phyloP scores from a whole-genome alignment of 2,113 vertebrate genomes.

The Theristicus caerulescens region DNA sequence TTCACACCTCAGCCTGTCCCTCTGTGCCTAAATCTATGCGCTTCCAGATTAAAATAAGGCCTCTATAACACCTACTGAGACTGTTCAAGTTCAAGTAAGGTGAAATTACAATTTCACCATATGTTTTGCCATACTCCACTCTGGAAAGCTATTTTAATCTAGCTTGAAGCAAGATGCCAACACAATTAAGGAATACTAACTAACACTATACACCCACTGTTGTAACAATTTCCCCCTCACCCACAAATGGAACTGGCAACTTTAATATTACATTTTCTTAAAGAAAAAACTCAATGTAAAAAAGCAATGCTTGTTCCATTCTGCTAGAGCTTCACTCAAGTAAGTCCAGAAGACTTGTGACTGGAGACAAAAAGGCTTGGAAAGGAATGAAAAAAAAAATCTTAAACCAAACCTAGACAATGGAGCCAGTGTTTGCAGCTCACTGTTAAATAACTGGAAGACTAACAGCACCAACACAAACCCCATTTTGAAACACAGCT shows the following conservation, averaged over 20 bases:
- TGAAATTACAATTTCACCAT: slow-evolving; percentile 28
- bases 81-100: slow-evolving; percentile 27
- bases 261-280: slow-evolving; percentile 1
- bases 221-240: slow-evolving; percentile 42
- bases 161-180: slow-evolving; percentile 36
- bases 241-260: neutral
- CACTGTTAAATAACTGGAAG: slow-evolving; percentile 14
- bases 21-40: neutral
- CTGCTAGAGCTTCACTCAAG: neutral
- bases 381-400: neutral
- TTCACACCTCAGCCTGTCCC: slow-evolving; percentile 4
- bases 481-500: neutral
- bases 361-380: neutral
- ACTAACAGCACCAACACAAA: neutral
- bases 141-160: slow-evolving; percentile 41
- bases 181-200: slow-evolving; percentile 49
- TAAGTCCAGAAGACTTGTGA: neutral
- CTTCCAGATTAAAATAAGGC: neutral
- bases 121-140: slow-evolving; percentile 31
- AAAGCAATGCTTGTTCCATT: neutral
- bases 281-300: neutral
- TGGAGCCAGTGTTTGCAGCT: neutral
- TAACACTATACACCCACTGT: slow-evolving; percentile 53
- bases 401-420: slow-evolving; percentile 4
- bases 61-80: neutral